Base-by-base conservation (phyloP, 2,797 vertebrate species). In the Eulemur mongoz region DNA sequence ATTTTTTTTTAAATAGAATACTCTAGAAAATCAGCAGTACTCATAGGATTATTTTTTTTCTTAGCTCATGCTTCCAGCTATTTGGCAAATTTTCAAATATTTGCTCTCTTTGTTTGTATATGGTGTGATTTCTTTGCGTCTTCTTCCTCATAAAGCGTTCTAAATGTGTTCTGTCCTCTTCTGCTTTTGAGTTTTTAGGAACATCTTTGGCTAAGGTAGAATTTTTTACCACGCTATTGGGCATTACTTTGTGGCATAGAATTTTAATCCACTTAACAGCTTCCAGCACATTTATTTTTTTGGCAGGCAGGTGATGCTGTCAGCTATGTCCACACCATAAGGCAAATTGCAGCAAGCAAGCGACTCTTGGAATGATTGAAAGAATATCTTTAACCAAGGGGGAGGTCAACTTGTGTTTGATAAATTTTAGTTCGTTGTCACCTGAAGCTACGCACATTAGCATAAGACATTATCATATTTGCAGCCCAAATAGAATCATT, bases 201-300 rank as follows among this genome's bases (percentile, higher is more conserved):
- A 73, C 17, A 73, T 70, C 52, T 88, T 88, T 7, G 2, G 86
- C 57, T 83, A 57, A 89, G 8, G 43, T 91, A 43, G 25, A 86
- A 57, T 72, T 92, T 89, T 90, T 45, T 35, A 85, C 54, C 85
- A 12, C 84, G 35, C 48, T 93, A 8, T 50, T 83, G 52, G 32
- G 57, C 13, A 80, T 86, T 80, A 81, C 8, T 83, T 30, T 78
- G 73, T 86, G 18, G 75, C 38, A 91, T 17, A 52, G 90, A 83
- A 25, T 80, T 94, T 94, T 95, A 97, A 97, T 96, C 43, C 80
- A 96, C 67, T 95, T 91, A 90, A 84, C 70, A 94, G 70, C 75
- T 90, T 85, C 32, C 4, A 94, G 59, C 65, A 94, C 65, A 85
- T 94, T 82, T 83, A 63, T 35, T 82, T 75, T 75, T 96, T 91